Base-by-base conservation (phyloP, 1,140 invertebrate species). In the Trichonephila clavipes region DNA sequence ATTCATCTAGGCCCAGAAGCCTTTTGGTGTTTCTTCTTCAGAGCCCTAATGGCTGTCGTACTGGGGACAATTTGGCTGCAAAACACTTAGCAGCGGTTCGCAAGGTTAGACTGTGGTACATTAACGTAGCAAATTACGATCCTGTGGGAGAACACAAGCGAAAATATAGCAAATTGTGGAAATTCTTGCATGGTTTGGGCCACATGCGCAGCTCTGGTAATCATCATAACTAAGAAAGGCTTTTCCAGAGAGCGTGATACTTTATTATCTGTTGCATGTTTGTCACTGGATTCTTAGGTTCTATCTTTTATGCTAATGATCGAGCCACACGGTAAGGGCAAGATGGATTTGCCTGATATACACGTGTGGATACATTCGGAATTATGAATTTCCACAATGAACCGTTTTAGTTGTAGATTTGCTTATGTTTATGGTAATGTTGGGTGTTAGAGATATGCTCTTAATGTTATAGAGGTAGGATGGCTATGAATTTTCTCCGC, bases 41-140 rank as follows among this genome's bases (percentile, higher is more conserved):
- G 7, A n/a, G 28, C 28, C 87, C 69, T 90, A 90, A 90, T 90
- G 88, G 40, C 72, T 51, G 44, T 81, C 61, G 66, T 77, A 77
- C 44, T 61, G 88, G 88, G 88, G 88, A 90, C 88, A 90, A 90
- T 90, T 90, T 90, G 88, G 64, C 62, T 59, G 18, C 61, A 90
- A 90, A 90, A 90, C 88, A 81, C 88, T 90, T 90, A 90, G 88
- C 24, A 58, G 44, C 21, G 44, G 66, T 58, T 81, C 88, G 44
- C 88, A 81, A 81, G 88, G 88, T 90, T 58, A 77, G 64, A 90
- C 61, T 90, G 88, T 58, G 59, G 88, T 81, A 34, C 66, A 81
- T 81, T 90, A 81, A 62, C 72, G n/a, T n/a, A 2, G 66, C 88
- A 90, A 90, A 90, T 81, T 90, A 90, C 34, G 21, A 90, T 61